Percentiles rank a stretch among this genome's conserved stretches.
Evolutionary conservation across 2,888 invertebrate genomes (phyloP).

Genomic region (Diloba caeruleocephala): DNA sequence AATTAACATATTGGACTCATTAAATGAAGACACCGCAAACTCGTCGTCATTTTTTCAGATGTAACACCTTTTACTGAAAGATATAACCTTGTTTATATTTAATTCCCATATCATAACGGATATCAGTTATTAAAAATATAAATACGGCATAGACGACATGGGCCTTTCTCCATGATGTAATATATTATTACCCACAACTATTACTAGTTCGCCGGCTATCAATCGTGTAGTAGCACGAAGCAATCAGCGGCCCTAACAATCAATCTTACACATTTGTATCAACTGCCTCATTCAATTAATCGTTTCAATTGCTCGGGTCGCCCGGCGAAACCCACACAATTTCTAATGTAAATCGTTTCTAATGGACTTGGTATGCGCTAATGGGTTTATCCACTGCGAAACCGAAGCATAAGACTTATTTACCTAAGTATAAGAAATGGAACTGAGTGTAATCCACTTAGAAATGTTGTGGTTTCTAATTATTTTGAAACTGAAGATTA

Average conservation of each 20-base stretch:
- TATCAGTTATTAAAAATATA: constrained; percentile 26
- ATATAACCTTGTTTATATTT: constrained; percentile 2
- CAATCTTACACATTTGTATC: constrained; percentile 36
- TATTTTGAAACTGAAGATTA: constrained; percentile 36
- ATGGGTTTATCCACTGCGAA: constrained; percentile 28
- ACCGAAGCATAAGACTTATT: constrained; percentile 25
- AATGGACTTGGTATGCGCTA: constrained; percentile 30
- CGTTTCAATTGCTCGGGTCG: constrained; percentile 21
- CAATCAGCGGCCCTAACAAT: constrained; percentile 43
- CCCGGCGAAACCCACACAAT: constrained; percentile 39
- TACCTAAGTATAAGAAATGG: constrained; percentile 24
- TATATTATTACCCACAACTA: constrained; percentile 10
- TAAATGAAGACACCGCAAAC: background rate
- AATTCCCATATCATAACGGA: constrained; percentile 19
- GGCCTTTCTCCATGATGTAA: constrained; percentile 44
- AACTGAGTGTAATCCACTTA: constrained; percentile 26
- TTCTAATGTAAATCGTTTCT: constrained; percentile 48
- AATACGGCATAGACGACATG: constrained; percentile 19
- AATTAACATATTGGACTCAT: background rate
- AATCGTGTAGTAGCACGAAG: constrained; percentile 27
- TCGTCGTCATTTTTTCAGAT: background rate
- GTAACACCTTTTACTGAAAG: no score
- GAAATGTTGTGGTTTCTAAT: constrained; percentile 30
- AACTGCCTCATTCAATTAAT: constrained; percentile 40
- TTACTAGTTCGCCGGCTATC: constrained; percentile 21